Conservation (phyloP, 2,888 invertebrate genomes). For the Ochropleura plecta region DNA sequence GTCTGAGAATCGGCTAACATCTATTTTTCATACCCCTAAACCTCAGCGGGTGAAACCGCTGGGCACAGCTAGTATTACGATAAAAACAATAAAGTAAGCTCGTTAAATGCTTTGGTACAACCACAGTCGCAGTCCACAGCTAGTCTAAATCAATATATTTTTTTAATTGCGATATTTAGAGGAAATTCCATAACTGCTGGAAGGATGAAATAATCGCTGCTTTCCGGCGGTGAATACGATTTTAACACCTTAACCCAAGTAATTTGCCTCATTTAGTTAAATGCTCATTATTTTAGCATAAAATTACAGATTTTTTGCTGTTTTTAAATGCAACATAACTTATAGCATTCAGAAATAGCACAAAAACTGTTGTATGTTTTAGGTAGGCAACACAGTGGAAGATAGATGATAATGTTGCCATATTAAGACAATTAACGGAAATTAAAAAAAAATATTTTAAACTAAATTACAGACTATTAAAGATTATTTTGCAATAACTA, state of each 20-base stretch:
- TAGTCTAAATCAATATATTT: slow-evolving; percentile 16
- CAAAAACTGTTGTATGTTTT: not conserved
- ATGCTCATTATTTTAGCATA: slow-evolving; percentile 53
- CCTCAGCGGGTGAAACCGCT: too few relatives aligned
- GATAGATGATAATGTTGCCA: slow-evolving; percentile 10
- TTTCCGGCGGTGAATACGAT: slow-evolving; percentile 41
- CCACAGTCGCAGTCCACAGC: not conserved
- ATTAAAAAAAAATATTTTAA: not conserved
- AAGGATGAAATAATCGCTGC: slow-evolving; percentile 49
- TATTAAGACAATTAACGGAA: not conserved
- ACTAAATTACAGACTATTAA: not conserved
- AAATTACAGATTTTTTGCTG: slow-evolving; percentile 50
- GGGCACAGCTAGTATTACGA: too few relatives aligned
- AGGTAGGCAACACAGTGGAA: slow-evolving; percentile 2
- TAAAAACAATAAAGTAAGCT: not conserved
- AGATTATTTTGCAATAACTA: slow-evolving; percentile 13
- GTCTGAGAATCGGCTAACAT: too few relatives aligned
- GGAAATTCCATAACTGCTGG: slow-evolving; percentile 54
- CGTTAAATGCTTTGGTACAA: not conserved
- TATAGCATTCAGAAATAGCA: too few relatives aligned
- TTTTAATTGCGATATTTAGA: slow-evolving; percentile 36
- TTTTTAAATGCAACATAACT: slow-evolving; percentile 27
- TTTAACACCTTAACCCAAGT: slow-evolving; percentile 46
- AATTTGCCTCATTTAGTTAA: slow-evolving; percentile 47
- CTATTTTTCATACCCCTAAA: too few relatives aligned